Conservation (phyloP, 2,113 vertebrate species). For the Coregonus clupeaformis region DNA sequence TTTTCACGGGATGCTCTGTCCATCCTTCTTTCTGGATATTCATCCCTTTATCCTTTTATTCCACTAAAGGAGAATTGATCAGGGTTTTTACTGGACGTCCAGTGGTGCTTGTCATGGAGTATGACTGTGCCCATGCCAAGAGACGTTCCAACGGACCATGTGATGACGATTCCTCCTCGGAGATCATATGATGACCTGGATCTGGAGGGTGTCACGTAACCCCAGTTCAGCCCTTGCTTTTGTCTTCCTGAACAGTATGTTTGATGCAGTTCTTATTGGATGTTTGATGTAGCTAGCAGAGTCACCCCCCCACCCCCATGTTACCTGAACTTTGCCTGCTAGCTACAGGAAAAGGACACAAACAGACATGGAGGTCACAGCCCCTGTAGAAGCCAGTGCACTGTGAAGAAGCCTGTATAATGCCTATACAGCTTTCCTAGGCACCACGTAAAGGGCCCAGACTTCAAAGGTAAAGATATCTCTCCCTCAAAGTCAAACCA, state of each 20-base stretch:
- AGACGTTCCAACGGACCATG: not conserved
- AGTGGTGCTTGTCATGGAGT: constrained; percentile 7
- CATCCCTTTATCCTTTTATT: constrained; percentile 37
- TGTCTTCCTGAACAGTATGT: no score
- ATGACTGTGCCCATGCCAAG: constrained; percentile 22
- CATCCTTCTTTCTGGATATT: constrained; percentile 25
- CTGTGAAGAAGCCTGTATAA: constrained; percentile 29
- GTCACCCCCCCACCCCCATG: not conserved
- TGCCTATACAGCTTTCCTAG: constrained; percentile 62
- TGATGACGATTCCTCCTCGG: not conserved
- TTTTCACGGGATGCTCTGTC: constrained; percentile 4
- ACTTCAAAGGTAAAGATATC: constrained; percentile 77
- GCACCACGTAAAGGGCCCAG: constrained; percentile 47
- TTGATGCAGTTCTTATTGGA: no score
- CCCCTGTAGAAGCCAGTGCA: constrained; percentile 45
- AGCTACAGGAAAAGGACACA: constrained; percentile 7
- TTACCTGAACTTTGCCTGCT: not conserved
- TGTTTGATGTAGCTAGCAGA: no score
- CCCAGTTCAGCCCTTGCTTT: not conserved
- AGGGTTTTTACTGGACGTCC: constrained; percentile 43
- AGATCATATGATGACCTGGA: not conserved
- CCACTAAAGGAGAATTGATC: constrained; percentile 44
- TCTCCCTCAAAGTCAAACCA: constrained; percentile 42
- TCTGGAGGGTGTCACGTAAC: not conserved
- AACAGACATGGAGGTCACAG: constrained; percentile 24